Percentiles rank a stretch among this genome's conserved stretches.
These are phyloP conservation scores for Crocallis elinguaria DNA, from an alignment of 2,888 invertebrate genomes.

Conservation along the genomic window DNA sequence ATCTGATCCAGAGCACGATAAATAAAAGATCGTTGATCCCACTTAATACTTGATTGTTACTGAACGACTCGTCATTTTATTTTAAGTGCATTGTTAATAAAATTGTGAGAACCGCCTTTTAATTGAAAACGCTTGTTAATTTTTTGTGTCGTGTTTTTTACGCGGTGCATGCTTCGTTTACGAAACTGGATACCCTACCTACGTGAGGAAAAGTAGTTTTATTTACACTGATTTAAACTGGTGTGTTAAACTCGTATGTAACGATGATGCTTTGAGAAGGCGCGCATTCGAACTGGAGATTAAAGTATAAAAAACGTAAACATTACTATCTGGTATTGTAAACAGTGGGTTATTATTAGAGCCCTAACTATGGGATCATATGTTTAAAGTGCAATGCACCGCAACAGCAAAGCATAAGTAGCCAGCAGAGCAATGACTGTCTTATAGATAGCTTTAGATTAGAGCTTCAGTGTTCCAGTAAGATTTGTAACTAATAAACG, in stretches of 20 bases:
- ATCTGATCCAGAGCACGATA: slow-evolving; percentile 48
- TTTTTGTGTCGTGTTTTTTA: slow-evolving; percentile 12
- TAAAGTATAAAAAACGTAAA: slow-evolving; percentile 67
- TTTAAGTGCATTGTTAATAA: slow-evolving; percentile 56
- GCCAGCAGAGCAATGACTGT: slow-evolving; percentile 9
- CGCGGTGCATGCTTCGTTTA: neutral
- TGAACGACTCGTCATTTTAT: slow-evolving; percentile 59
- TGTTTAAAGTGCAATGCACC: slow-evolving; percentile 50
- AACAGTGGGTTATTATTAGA: slow-evolving; percentile 76
- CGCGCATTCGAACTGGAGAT: slow-evolving; percentile 39
- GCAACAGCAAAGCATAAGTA: too few relatives aligned
- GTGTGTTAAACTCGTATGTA: slow-evolving; percentile 9
- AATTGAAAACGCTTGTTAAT: slow-evolving; percentile 36
- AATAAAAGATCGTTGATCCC: slow-evolving; percentile 76
- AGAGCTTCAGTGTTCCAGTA: too few relatives aligned
- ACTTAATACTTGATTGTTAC: slow-evolving; percentile 72
- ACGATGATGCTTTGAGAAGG: slow-evolving; percentile 4
- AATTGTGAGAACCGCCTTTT: slow-evolving; percentile 19
- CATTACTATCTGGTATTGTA: slow-evolving; percentile 72
- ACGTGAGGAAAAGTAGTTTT: neutral
- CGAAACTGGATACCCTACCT: neutral
- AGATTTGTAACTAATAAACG: too few relatives aligned
- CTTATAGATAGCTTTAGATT: neutral
- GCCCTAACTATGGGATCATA: slow-evolving; percentile 57
- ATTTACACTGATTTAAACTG: neutral